These are phyloP conservation scores for Drosophila prostipennis DNA, from an alignment of 2,888 invertebrate species.

Conservation along the genomic window DNA sequence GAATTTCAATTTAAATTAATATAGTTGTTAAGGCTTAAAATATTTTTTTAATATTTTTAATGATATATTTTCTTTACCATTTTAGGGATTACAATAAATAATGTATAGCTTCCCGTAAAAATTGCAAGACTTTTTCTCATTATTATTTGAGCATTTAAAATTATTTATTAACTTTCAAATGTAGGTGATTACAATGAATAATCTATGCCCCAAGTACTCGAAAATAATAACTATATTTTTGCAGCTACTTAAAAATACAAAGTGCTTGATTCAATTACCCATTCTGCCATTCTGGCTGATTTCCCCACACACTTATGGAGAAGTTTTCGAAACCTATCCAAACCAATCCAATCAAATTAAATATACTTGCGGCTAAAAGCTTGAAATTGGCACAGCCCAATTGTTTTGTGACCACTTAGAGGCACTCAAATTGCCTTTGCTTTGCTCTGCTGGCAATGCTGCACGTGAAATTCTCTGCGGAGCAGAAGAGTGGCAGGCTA, in stretches of 20 bases:
- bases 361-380: conserved; percentile 5
- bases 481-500: conserved; percentile 3
- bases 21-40: no score
- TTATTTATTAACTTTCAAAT: not conserved
- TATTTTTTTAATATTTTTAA: no score
- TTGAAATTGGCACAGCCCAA: conserved; percentile 6
- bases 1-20: no score
- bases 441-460: not conserved
- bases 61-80: no score
- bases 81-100: no score
- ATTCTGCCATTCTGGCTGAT: not conserved
- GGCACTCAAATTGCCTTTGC: conserved; percentile 22
- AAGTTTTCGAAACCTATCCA: not conserved
- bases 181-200: no score
- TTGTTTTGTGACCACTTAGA: conserved; percentile 23
- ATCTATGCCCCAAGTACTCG: not conserved
- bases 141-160: no score
- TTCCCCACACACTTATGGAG: not conserved
- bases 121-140: no score
- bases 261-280: conserved; percentile 1
- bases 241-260: not conserved
- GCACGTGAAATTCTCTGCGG: not conserved
- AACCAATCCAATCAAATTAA: not conserved
- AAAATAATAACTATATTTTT: no score
- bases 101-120: no score